Evolutionary conservation across 2,888 invertebrate genomes (phyloP), one percentile per base, ranked within the genome.

Genomic region (Cerceris rybyensis): DNA sequence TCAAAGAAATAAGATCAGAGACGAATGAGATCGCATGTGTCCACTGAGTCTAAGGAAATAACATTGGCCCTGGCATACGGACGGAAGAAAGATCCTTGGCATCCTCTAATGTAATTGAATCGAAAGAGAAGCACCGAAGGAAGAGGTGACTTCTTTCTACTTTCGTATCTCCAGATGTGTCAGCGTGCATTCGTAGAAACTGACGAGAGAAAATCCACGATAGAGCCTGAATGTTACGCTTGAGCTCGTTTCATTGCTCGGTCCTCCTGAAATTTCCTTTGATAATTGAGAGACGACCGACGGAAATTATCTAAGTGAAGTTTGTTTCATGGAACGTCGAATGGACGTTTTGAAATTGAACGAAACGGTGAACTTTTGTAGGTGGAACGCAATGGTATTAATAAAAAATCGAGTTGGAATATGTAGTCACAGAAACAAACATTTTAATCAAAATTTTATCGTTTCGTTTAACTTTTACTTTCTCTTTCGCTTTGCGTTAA

Each of bases 61-160:
- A 59, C 63, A 60, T 6, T 42, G 58, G 61, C n/a, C 28, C 28
- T 43, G 67, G 63, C 58, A 71, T 67, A 57, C 43, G 41, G 59
- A 43, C 28, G 46, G 50, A 65, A 65, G 66, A 77, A 72, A 58
- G 55, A 68, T 84, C 71, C 65, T 54, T 59, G 75, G 73, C 55
- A 46, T 71, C 70, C 67, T 43, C 70, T 84, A 84, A 84, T 84
- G 84, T 84, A 84, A 84, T 84, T 84, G 84, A 85, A 84, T 76
- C 75, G 80, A 67, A 59, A 71, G 52, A 61, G 65, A 57, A 41
- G 42, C n/a, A 39, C 14, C 52, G 54, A 9, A 69, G 59, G 57
- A 43, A 66, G 50, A 43, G 41, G 9, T 50, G 52, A 41, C 60
- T 39, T 46, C 60, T 60, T 59, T 70, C 64, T 70, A 68, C 59